Conservation (phyloP, 2,113 vertebrate species). For the Gyps fulvus region DNA sequence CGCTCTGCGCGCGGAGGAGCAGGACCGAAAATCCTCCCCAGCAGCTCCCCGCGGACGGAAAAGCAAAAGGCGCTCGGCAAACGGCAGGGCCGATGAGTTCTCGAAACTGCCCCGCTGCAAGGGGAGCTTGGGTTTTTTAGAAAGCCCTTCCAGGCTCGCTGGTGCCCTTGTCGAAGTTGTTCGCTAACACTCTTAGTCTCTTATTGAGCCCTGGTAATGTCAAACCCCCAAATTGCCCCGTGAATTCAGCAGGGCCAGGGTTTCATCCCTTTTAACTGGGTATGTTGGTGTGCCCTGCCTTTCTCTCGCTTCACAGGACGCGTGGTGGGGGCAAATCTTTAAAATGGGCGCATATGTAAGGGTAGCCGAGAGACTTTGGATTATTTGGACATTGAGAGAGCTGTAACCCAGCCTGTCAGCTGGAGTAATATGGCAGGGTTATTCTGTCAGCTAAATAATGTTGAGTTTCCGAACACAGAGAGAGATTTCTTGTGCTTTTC, state of each 20-base stretch:
- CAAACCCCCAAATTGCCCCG: background rate
- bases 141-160: background rate
- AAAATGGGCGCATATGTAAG: background rate
- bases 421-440: background rate
- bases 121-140: background rate
- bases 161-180: background rate
- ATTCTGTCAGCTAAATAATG: background rate
- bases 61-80: background rate
- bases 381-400: background rate
- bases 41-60: rapidly evolving
- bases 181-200: background rate
- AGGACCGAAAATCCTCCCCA: background rate
- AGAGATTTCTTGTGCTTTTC: background rate
- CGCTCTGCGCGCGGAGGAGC: rapidly evolving
- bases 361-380: background rate
- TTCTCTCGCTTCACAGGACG: background rate
- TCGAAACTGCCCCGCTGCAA: background rate
- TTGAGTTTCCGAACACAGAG: background rate
- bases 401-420: background rate
- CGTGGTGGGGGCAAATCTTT: background rate
- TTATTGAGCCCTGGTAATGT: background rate
- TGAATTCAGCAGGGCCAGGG: background rate
- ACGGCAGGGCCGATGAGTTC: background rate
- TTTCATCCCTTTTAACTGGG: background rate
- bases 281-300: background rate